phyloP scores from a whole-genome alignment of 2,888 invertebrate genomes.

The Quadriops clusia region DNA sequence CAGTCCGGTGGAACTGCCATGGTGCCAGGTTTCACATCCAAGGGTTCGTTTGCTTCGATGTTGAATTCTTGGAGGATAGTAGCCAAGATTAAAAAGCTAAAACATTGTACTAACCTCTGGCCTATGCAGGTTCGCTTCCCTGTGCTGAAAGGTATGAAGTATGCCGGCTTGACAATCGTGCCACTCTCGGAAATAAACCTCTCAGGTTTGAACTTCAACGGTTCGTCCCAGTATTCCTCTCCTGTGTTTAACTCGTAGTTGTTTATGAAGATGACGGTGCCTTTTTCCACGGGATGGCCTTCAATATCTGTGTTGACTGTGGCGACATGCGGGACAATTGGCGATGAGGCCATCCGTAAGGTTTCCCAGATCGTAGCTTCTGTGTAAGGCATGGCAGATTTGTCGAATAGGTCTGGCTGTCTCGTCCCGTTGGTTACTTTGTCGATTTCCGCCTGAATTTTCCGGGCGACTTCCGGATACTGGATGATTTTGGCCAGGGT shows the following conservation, averaged over 20 bases:
- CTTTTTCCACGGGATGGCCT: slow-evolving; percentile 61
- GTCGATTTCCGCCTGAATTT: slow-evolving; percentile 60
- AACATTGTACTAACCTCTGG: slow-evolving; percentile 65
- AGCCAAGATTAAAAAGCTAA: slow-evolving; percentile 61
- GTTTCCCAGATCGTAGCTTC: slow-evolving; percentile 74
- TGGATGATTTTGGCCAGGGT: slow-evolving; percentile 56
- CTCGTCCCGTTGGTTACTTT: slow-evolving; percentile 41
- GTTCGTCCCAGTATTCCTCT: slow-evolving; percentile 59
- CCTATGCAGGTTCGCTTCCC: slow-evolving; percentile 82
- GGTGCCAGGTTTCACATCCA: slow-evolving; percentile 54
- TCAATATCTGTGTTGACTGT: slow-evolving; percentile 61
- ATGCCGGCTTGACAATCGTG: slow-evolving; percentile 45
- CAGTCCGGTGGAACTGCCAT: slow-evolving; percentile 65
- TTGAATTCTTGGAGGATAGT: slow-evolving; percentile 62
- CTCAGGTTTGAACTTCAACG: slow-evolving; percentile 61
- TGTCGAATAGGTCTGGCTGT: slow-evolving; percentile 54
- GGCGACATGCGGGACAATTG: slow-evolving; percentile 83
- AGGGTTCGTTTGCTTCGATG: slow-evolving; percentile 44
- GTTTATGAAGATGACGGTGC: slow-evolving; percentile 72
- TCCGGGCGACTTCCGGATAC: slow-evolving; percentile 50
- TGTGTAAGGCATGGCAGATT: slow-evolving; percentile 60
- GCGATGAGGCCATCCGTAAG: slow-evolving; percentile 67
- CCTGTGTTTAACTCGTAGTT: slow-evolving; percentile 71
- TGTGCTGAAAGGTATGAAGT: slow-evolving; percentile 76
- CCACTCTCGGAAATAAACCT: slow-evolving; percentile 49